These are phyloP conservation scores for Drosophila macrospina DNA, from an alignment of 2,888 invertebrate species.

Conservation along the genomic window DNA sequence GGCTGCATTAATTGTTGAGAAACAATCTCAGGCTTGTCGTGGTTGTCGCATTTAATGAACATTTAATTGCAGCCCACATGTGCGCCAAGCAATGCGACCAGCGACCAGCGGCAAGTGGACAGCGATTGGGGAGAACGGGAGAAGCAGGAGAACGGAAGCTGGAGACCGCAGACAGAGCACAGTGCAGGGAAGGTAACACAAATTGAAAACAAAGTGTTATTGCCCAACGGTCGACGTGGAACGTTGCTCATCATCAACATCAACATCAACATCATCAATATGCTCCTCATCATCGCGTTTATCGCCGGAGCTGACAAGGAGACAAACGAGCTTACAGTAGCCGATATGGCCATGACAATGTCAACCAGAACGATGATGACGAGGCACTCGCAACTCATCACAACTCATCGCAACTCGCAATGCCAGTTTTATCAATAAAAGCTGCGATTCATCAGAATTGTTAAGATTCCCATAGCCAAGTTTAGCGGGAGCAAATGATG, in stretches of 20 bases:
- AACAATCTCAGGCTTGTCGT: conserved; percentile 64
- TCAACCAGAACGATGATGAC: conserved; percentile 45
- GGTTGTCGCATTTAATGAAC: conserved; percentile 77
- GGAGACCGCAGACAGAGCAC: conserved; percentile 12
- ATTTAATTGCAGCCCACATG: conserved; percentile 77
- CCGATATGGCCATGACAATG: conserved; percentile 54
- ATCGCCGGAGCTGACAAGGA: conserved; percentile 39
- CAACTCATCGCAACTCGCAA: no score
- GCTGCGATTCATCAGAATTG: conserved; percentile 69
- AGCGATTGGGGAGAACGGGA: neutral
- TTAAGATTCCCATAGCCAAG: conserved; percentile 53
- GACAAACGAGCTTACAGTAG: conserved; percentile 53
- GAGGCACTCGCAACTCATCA: conserved; percentile 14
- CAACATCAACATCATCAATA: conserved; percentile 4
- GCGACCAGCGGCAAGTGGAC: conserved; percentile 36
- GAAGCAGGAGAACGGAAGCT: conserved; percentile 18
- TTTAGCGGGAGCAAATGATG: conserved; percentile 8
- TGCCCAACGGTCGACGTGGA: conserved; percentile 42
- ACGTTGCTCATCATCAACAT: conserved; percentile 30
- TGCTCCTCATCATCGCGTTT: conserved; percentile 18
- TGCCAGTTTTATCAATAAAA: conserved; percentile 58
- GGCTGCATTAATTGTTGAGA: conserved; percentile 65
- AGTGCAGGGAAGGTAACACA: conserved; percentile 36
- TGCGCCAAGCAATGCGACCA: conserved; percentile 66
- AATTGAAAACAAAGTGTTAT: conserved; percentile 73